phyloP scores from a whole-genome alignment of 2,113 vertebrate genomes.

The Taxidea taxus region DNA sequence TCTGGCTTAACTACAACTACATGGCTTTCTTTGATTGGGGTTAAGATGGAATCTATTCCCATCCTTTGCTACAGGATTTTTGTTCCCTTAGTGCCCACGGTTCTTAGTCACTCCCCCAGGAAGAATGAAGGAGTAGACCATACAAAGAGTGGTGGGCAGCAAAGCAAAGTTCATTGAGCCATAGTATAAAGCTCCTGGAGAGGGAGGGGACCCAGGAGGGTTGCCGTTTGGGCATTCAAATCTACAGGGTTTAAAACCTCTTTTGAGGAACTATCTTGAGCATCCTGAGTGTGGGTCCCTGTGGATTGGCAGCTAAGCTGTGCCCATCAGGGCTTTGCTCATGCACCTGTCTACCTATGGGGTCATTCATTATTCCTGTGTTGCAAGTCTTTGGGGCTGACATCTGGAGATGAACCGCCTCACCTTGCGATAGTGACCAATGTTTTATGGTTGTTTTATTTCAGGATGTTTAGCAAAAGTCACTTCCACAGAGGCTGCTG shows the following conservation, averaged over 20 bases:
- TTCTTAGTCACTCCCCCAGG: accelerated
- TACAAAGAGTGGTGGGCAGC: not conserved
- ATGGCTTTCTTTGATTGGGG: not conserved
- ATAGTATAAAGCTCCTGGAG: not conserved
- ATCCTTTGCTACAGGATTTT: not conserved
- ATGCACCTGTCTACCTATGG: not conserved
- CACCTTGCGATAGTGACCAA: not conserved
- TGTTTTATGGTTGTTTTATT: not conserved
- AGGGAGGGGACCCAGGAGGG: not conserved
- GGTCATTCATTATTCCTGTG: not conserved
- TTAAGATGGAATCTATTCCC: not conserved
- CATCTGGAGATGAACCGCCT: not conserved
- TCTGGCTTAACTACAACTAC: not conserved
- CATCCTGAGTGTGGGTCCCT: not conserved
- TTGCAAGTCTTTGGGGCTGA: not conserved
- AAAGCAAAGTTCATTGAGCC: not conserved
- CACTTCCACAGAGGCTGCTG: not conserved
- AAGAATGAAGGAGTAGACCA: not conserved
- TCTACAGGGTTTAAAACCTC: not conserved
- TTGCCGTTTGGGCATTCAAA: not conserved
- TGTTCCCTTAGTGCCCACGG: not conserved
- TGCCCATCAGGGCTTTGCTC: not conserved
- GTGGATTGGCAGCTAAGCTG: not conserved
- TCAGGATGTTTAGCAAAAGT: not conserved
- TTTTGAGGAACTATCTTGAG: not conserved